phyloP scores from a whole-genome alignment of 1,140 invertebrate species.

The Saccostrea cuccullata region DNA sequence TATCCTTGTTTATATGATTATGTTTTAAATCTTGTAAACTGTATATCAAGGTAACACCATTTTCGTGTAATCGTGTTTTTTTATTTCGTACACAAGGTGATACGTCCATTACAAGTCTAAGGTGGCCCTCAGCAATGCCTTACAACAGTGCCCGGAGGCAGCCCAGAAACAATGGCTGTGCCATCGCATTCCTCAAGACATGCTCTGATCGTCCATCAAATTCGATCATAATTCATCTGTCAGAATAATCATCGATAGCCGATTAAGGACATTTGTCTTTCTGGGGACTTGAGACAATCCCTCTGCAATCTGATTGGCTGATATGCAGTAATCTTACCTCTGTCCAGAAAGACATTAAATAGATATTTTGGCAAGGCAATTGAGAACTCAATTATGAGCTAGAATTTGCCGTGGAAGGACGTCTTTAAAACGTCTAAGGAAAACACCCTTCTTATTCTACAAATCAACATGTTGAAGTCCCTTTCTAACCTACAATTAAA shows the following conservation, averaged over 20 bases:
- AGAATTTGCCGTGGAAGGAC: background rate
- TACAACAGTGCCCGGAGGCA: background rate
- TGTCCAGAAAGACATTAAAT: slow-evolving; percentile 24
- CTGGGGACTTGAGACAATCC: background rate
- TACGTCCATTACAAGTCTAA: background rate
- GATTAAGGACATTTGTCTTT: slow-evolving; percentile 34
- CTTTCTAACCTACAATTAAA: slow-evolving; percentile 3
- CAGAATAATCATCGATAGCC: slow-evolving; percentile 18
- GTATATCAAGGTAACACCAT: no score
- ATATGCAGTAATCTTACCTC: background rate
- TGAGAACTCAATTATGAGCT: slow-evolving; percentile 8
- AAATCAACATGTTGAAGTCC: slow-evolving; percentile 24
- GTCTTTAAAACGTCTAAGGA: background rate
- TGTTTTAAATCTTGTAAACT: no score
- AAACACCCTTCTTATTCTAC: background rate
- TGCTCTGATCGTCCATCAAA: slow-evolving; percentile 23
- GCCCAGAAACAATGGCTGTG: background rate
- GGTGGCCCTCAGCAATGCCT: background rate
- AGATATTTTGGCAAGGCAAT: slow-evolving; percentile 17
- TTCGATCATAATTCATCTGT: slow-evolving; percentile 37
- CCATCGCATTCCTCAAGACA: slow-evolving; percentile 19
- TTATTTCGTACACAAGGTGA: no score
- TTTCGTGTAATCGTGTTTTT: no score
- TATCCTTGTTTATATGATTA: no score
- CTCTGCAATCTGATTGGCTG: slow-evolving; percentile 9